Evolutionary conservation across 2,113 vertebrate genomes (phyloP).

Genomic region (Pelecanus crispus): DNA sequence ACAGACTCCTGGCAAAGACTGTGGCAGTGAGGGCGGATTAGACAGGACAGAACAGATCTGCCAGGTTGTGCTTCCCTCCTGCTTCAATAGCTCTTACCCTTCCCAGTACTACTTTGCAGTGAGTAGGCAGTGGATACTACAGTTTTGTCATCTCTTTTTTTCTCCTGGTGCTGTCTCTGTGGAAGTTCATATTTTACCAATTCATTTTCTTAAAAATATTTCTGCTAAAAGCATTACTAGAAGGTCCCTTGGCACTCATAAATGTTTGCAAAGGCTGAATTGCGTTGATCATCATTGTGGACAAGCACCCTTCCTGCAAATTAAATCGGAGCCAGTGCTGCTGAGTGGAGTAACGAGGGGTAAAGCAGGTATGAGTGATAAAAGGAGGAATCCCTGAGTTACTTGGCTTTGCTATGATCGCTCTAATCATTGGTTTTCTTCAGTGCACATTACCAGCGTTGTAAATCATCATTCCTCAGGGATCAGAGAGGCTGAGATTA

Average conservation of each 20-base stretch:
- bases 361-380: neutral
- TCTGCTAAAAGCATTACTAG: neutral
- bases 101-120: neutral
- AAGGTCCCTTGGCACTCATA: neutral
- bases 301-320: neutral
- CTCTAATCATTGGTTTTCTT: slow-evolving; percentile 38
- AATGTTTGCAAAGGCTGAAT: neutral
- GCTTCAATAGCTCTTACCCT: neutral
- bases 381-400: neutral
- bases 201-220: slow-evolving; percentile 10
- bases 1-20: neutral
- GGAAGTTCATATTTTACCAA: slow-evolving; percentile 3
- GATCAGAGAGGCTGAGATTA: slow-evolving; percentile 20
- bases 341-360: neutral
- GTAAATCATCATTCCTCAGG: slow-evolving; percentile 42
- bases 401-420: slow-evolving; percentile 27
- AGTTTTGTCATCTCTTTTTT: neutral
- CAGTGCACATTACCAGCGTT: neutral
- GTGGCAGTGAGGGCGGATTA: neutral
- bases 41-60: neutral
- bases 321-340: neutral
- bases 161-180: neutral
- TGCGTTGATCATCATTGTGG: neutral
- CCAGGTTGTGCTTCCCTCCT: neutral
- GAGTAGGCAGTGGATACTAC: neutral